phyloP scores from a whole-genome alignment of 2,797 vertebrate genomes.

The Podarcis lilfordi region DNA sequence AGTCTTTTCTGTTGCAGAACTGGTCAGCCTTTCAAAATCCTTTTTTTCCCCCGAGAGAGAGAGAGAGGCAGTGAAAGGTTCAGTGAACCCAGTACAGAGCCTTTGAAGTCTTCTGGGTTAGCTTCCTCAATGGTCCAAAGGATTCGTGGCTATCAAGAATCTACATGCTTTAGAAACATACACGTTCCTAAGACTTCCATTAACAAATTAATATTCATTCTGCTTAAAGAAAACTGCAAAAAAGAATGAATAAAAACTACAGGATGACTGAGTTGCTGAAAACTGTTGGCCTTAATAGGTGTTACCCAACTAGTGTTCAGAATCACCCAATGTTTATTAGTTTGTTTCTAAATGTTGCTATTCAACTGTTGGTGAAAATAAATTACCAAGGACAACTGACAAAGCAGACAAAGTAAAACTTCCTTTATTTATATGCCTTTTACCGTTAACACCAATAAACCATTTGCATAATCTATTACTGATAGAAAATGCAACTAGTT shows the following conservation, averaged over 20 bases:
- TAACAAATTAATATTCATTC: neutral
- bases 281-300: neutral
- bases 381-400: neutral
- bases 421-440: neutral
- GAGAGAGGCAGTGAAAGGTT: neutral
- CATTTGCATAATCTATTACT: neutral
- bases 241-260: neutral
- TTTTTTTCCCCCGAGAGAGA: neutral
- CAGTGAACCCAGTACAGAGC: neutral
- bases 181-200: neutral
- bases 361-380: neutral
- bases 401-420: neutral
- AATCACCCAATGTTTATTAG: neutral
- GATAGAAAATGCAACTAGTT: neutral
- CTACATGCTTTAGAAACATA: slow-evolving; percentile 4
- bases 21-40: neutral
- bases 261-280: neutral
- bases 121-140: neutral
- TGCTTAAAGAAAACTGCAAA: neutral
- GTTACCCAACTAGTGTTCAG: no score
- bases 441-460: neutral
- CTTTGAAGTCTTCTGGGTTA: neutral
- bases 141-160: neutral
- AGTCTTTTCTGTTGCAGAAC: neutral
- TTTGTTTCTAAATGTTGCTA: neutral